phyloP scores from a whole-genome alignment of 2,113 vertebrate species.

The Polypterus senegalus region DNA sequence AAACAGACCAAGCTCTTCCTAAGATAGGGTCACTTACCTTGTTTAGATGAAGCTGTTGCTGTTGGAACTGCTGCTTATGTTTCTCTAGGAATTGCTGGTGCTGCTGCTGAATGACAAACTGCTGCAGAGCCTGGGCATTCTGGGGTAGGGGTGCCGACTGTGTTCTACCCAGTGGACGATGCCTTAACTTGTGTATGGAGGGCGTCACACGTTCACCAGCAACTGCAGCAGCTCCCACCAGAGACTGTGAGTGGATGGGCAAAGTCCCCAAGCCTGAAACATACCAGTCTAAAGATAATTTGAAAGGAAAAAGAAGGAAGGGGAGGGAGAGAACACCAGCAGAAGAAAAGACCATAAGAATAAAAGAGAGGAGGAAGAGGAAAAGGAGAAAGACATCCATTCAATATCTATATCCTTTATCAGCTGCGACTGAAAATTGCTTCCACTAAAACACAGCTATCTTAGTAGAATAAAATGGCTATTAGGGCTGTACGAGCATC shows the following conservation, averaged over 20 bases:
- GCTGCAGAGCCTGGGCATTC: conserved; percentile 85
- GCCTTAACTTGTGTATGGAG: conserved; percentile 83
- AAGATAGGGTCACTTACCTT: conserved; percentile 54
- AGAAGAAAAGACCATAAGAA: conserved; percentile 33
- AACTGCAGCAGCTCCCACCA: conserved; percentile 28
- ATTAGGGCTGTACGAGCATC: no score
- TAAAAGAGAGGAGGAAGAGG: conserved; percentile 34
- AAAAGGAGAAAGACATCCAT: conserved; percentile 25
- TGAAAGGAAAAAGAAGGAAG: not conserved
- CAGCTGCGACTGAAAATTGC: no score
- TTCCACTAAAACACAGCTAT: no score
- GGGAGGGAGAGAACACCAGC: conserved; percentile 11
- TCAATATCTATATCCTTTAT: conserved; percentile 23
- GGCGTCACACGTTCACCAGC: conserved; percentile 58
- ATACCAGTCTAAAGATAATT: conserved; percentile 45
- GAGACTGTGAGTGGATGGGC: conserved; percentile 63
- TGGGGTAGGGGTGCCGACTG: conserved; percentile 94
- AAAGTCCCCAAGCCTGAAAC: conserved; percentile 64
- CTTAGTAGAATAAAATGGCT: no score
- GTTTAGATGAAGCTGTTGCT: conserved; percentile 86
- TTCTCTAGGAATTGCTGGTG: conserved; percentile 98
- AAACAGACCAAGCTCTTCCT: not conserved
- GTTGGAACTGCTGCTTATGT: conserved; percentile 96
- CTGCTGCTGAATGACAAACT: conserved; percentile 94
- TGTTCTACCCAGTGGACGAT: conserved; percentile 85